These are phyloP conservation scores for Lasioglossum marginatum DNA, from an alignment of 2,888 invertebrate genomes.

Conservation along the genomic window DNA sequence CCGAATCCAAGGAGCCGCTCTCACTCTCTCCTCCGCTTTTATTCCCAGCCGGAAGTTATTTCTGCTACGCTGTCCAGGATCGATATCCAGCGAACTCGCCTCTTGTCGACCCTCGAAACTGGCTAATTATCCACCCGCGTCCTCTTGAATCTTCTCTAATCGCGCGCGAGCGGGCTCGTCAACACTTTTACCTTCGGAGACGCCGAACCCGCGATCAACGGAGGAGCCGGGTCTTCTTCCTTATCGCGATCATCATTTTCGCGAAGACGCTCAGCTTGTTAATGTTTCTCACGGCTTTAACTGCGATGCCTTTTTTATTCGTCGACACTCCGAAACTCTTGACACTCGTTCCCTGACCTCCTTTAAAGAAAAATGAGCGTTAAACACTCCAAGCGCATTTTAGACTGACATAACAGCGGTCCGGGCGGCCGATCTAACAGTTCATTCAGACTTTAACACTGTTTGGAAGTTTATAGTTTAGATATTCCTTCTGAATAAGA, in stretches of 20 bases:
- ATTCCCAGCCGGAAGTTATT: constrained; percentile 68
- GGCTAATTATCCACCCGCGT: constrained; percentile 46
- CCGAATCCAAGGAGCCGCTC: background rate
- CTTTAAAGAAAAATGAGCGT: background rate
- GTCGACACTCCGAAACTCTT: background rate
- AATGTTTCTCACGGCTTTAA: background rate
- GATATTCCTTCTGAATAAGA: too few species aligned
- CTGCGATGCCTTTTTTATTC: background rate
- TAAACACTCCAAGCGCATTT: background rate
- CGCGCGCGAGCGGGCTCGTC: background rate
- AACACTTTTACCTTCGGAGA: background rate
- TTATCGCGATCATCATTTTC: background rate
- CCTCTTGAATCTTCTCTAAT: constrained; percentile 9
- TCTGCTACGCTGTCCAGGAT: constrained; percentile 64
- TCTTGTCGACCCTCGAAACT: constrained; percentile 39
- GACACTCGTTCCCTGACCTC: background rate
- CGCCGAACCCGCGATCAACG: background rate
- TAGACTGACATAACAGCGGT: background rate
- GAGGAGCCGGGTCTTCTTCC: background rate
- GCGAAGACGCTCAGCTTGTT: background rate
- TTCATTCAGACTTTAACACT: too few species aligned
- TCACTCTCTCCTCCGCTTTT: constrained; percentile 17
- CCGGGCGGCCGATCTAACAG: too few species aligned
- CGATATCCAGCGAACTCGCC: constrained; percentile 68
- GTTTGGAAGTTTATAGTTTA: too few species aligned